phyloP scores from a whole-genome alignment of 2,113 vertebrate species.

The Ctenomys sociabilis region DNA sequence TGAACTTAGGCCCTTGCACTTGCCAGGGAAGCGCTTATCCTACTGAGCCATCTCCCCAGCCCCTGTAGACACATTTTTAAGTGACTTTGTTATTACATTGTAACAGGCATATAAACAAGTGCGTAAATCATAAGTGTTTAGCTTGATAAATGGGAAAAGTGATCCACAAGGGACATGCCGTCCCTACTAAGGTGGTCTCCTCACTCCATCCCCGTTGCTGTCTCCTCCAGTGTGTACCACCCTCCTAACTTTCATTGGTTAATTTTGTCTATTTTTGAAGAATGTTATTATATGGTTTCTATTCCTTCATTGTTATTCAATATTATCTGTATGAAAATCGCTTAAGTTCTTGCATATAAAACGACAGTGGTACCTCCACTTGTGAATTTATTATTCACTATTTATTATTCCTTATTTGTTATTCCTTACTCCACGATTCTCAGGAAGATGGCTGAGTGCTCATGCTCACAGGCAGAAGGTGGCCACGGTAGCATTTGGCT shows the following conservation, averaged over 20 bases:
- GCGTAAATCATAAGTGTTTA: neutral
- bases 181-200: fast-evolving
- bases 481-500: neutral
- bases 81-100: neutral
- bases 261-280: neutral
- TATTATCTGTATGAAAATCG: neutral
- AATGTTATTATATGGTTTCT: neutral
- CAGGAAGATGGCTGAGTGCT: neutral
- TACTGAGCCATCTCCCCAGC: no score
- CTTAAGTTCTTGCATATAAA: neutral
- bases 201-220: neutral
- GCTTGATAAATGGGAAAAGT: neutral
- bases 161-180: neutral
- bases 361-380: neutral
- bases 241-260: neutral
- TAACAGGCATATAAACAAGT: neutral
- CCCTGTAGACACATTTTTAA: conserved; percentile 22
- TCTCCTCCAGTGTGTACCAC: neutral
- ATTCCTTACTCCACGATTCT: neutral
- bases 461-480: neutral
- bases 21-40: no score
- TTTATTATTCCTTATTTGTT: no score
- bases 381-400: neutral
- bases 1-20: no score
- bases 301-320: conserved; percentile 4